These are phyloP conservation scores for Phyllotis vaccarum DNA, from an alignment of 2,797 vertebrate genomes.

Conservation along the genomic window DNA sequence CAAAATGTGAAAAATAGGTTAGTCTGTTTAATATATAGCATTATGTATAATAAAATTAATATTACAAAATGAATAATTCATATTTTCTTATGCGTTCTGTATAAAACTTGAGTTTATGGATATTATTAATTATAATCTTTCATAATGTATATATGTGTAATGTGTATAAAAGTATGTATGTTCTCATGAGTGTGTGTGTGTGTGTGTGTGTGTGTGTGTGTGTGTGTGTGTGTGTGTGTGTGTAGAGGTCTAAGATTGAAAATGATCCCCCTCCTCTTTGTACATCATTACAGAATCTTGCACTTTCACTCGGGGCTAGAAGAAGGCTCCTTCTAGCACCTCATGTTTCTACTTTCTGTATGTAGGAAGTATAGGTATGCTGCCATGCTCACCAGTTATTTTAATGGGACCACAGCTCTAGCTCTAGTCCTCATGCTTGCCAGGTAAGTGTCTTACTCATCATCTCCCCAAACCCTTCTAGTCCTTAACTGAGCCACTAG, in stretches of 20 bases:
- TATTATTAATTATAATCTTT: neutral
- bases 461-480: neutral
- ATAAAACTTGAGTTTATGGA: neutral
- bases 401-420: fast-evolving
- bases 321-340: neutral
- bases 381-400: neutral
- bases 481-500: neutral
- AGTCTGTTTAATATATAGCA: constrained; percentile 24
- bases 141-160: neutral
- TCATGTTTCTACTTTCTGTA: neutral
- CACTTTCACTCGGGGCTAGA: neutral
- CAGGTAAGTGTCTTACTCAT: no score
- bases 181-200: neutral
- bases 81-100: neutral
- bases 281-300: no score
- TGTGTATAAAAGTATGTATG: neutral
- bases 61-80: neutral
- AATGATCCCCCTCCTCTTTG: no score
- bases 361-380: neutral
- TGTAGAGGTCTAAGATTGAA: no score
- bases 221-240: no score
- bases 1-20: neutral
- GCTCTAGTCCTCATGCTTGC: no score
- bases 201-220: no score
- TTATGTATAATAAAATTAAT: constrained; percentile 15